Base-by-base conservation (phyloP, 1,140 invertebrate genomes). In the Drosophila suzukii region DNA sequence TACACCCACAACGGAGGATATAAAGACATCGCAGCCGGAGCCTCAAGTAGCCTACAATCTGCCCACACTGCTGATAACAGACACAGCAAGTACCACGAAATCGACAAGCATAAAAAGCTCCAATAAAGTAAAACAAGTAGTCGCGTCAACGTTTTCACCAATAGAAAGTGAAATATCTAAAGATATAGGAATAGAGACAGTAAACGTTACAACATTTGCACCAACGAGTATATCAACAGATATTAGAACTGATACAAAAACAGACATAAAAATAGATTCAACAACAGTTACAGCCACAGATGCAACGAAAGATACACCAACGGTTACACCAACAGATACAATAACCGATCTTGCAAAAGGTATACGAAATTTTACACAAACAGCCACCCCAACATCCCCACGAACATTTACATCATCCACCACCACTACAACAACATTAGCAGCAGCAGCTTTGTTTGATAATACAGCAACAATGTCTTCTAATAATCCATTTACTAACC, bases 1-100 rank as follows among this genome's bases (percentile, higher is more conserved):
- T 15, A 54, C 67, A 30, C 27, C 75, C 36, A 63, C 34, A 10
- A 36, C 50, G 34, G 20, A 6, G n/a, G 43, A 17, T 38, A 8
- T 13, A 13, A n/a, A 30, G 2, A 11, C 15, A 30, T 20, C 44
- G 20, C 57, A 71, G 20, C 67, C 50, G 56, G 38, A 58, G 34
- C 55, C 44, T 4, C 77, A 85, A 34, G 20, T 63, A 36, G 58
- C 68, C 6, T 83, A 88, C 30, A 76, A 82, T 27, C 20, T 82
- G 63, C 82, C 82, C 24, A 82, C 70, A 5, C 32, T 88, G 34
- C n/a, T 86, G 44, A 74, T 88, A 12, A 86, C 82, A 39, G 51
- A 39, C 10, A 63, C 75, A 34, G 61, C 30, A 1, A 56, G 51
- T 36, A 60, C 44, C 30, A 55, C 46, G 6, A 36, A 65, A 46